A percentile compares a stretch with the other conserved stretches of the same genome.
phyloP scores from a whole-genome alignment of 2,888 invertebrate genomes.

The Sinodicranocentrus sp. region DNA sequence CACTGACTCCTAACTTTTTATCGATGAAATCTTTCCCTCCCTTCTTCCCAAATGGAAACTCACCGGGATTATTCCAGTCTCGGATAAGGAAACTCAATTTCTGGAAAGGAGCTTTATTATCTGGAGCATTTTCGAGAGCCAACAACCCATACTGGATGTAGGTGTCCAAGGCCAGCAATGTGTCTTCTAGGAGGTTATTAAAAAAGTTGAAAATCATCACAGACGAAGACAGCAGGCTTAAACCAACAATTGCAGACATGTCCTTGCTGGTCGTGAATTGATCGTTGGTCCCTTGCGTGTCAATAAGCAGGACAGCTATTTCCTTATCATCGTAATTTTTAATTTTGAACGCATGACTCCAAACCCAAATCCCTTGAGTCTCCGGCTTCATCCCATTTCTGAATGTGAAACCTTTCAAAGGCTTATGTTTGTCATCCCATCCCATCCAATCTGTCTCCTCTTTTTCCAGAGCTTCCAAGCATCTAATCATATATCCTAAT shows the following conservation, averaged over 20 bases:
- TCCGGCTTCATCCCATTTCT: conserved; percentile 15
- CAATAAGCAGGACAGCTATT: conserved; percentile 61
- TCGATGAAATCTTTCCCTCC: conserved; percentile 93
- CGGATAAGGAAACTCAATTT: conserved; percentile 92
- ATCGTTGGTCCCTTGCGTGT: conserved; percentile 68
- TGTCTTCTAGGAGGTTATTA: conserved; percentile 58
- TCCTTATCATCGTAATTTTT: conserved; percentile 23
- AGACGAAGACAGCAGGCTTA: conserved; percentile 61
- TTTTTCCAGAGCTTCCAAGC: conserved; percentile 23
- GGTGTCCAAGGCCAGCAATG: conserved; percentile 30
- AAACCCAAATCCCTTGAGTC: conserved; percentile 51
- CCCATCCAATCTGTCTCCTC: conserved; percentile 42
- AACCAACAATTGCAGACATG: conserved; percentile 62
- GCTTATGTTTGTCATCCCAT: conserved; percentile 7
- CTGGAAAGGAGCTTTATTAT: conserved; percentile 86
- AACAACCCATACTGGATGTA: conserved; percentile 60
- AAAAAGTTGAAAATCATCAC: conserved; percentile 62
- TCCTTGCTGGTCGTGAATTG: conserved; percentile 47
- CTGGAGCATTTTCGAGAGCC: conserved; percentile 39
- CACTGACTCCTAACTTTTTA: conserved; percentile 86
- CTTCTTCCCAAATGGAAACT: conserved; percentile 88
- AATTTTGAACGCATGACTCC: conserved; percentile 55
- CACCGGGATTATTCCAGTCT: conserved; percentile 99
- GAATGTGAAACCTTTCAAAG: conserved; percentile 52
- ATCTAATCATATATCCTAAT: conserved; percentile 37